These are phyloP conservation scores for Phlogophora meticulosa DNA, from an alignment of 2,888 invertebrate species.

Conservation along the genomic window DNA sequence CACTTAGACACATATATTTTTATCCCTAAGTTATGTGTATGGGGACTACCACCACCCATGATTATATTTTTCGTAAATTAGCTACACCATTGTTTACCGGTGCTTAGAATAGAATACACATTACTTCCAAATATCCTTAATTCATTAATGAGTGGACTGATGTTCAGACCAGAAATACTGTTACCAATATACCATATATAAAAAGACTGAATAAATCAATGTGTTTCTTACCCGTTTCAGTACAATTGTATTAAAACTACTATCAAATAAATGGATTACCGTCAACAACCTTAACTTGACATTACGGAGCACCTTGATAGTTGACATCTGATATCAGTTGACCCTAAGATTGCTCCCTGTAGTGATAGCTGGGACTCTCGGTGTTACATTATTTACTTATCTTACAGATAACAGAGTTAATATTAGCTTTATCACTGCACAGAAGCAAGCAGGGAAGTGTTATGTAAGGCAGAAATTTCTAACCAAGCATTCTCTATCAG, in stretches of 20 bases:
- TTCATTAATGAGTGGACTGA: no score
- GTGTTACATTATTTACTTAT: conserved; percentile 32
- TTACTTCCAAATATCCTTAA: no score
- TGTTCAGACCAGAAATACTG: no score
- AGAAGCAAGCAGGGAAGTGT: conserved; percentile 19
- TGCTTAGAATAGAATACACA: no score
- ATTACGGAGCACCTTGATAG: conserved; percentile 40
- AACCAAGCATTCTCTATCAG: not conserved
- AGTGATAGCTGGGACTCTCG: conserved; percentile 2
- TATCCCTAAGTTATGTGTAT: no score
- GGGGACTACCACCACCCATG: no score
- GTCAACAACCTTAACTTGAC: conserved; percentile 54
- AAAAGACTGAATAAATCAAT: no score
- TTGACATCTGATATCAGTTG: conserved; percentile 39
- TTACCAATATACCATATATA: no score
- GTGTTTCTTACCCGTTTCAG: not conserved
- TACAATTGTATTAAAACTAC: not conserved
- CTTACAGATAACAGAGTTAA: conserved; percentile 21
- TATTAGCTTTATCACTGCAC: conserved; percentile 9
- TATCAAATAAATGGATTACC: conserved; percentile 19
- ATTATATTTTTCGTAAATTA: no score
- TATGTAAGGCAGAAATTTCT: not conserved
- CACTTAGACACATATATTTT: no score
- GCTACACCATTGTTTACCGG: no score
- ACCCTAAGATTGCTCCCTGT: conserved; percentile 35